phyloP scores from a whole-genome alignment of 2,113 vertebrate genomes.

The Rhipidura dahli region DNA sequence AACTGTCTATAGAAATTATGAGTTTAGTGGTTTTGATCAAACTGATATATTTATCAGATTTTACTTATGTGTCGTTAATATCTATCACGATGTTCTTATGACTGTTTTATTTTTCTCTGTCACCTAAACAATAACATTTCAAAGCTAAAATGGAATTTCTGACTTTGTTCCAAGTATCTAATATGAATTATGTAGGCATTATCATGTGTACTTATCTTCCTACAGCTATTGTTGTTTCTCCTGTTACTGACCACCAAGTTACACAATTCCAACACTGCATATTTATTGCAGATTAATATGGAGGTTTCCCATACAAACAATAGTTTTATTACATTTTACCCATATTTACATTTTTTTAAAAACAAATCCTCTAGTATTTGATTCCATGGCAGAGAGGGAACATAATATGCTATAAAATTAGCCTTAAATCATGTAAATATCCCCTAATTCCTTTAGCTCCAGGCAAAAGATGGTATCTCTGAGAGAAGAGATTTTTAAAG shows the following conservation, averaged over 20 bases:
- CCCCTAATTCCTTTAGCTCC: conserved; percentile 60
- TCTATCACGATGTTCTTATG: neutral
- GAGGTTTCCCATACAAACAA: conserved; percentile 51
- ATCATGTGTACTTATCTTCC: neutral
- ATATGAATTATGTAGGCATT: neutral
- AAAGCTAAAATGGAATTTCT: neutral
- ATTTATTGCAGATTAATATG: conserved; percentile 52
- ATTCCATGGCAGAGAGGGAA: conserved; percentile 45
- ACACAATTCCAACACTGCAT: conserved; percentile 9
- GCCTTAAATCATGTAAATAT: conserved; percentile 66
- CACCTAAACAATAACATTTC: neutral
- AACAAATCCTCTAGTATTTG: conserved; percentile 49
- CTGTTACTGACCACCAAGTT: conserved; percentile 35
- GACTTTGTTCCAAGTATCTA: neutral
- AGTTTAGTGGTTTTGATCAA: neutral
- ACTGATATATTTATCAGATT: neutral
- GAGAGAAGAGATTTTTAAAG: conserved; percentile 63
- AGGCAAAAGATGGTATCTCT: conserved; percentile 66
- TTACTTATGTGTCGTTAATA: neutral
- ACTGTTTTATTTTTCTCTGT: neutral
- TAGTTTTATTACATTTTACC: conserved; percentile 56
- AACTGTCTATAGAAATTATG: neutral
- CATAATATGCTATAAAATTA: conserved; percentile 68
- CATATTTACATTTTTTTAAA: conserved; percentile 30
- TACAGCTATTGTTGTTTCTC: conserved; percentile 16